phyloP scores from a whole-genome alignment of 23 tunicate species.

The Ciona savignyi region DNA sequence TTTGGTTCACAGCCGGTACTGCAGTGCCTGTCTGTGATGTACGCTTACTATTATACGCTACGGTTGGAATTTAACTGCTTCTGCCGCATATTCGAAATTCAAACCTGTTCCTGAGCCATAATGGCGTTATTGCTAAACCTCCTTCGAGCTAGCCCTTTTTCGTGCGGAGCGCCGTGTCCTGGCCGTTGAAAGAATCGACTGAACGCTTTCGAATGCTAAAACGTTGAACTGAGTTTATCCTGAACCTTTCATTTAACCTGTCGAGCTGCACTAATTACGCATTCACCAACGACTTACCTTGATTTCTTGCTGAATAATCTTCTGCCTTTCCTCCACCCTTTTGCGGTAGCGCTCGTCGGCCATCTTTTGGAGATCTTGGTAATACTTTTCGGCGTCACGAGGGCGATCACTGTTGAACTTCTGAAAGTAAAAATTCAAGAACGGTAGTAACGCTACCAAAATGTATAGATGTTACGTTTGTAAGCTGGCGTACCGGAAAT shows the following conservation, averaged over 20 bases:
- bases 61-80: too few species aligned
- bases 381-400: constrained; percentile 61
- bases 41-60: too few species aligned
- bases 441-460: too few species aligned
- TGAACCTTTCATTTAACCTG: too few species aligned
- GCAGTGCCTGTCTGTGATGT: background rate
- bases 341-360: constrained; percentile 60
- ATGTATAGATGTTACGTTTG: too few species aligned
- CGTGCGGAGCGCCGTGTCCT: constrained; percentile 57
- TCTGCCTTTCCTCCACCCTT: constrained; percentile 53
- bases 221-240: too few species aligned
- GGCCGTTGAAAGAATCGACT: constrained; percentile 27
- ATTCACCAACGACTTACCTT: constrained; percentile 36
- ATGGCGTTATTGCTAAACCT: constrained; percentile 57
- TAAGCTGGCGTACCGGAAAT: too few species aligned
- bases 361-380: constrained; percentile 63
- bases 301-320: constrained; percentile 62
- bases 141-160: constrained; percentile 16
- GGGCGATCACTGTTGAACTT: constrained; percentile 66
- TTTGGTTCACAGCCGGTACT: background rate
- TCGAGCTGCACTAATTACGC: too few species aligned
- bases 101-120: constrained; percentile 37
- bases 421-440: too few species aligned
- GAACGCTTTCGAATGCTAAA: constrained; percentile 27
- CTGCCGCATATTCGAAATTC: too few species aligned